phyloP scores from a whole-genome alignment of 2,888 invertebrate species.

The Eupithecia abbreviata region DNA sequence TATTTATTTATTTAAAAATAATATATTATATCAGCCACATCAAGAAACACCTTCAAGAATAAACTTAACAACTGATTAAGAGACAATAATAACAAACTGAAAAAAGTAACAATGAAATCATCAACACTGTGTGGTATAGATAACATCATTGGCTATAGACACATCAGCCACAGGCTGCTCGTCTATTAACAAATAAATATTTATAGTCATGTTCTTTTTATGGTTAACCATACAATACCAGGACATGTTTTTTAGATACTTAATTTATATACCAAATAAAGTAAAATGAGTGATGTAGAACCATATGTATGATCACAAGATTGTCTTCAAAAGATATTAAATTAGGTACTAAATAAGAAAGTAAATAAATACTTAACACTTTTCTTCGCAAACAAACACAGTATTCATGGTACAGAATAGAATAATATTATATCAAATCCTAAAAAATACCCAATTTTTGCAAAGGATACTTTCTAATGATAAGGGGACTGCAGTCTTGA shows the following conservation, averaged over 20 bases:
- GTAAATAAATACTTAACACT: not conserved
- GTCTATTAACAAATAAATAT: too few relatives aligned
- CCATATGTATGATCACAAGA: not conserved
- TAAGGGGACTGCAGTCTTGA: conserved; percentile 68
- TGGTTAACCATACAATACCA: not conserved
- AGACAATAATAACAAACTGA: too few relatives aligned
- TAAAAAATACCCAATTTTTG: not conserved
- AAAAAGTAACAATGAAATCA: too few relatives aligned
- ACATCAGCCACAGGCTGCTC: too few relatives aligned
- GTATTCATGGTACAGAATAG: not conserved
- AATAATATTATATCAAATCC: not conserved
- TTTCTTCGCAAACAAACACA: not conserved
- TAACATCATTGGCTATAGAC: too few relatives aligned
- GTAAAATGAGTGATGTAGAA: not conserved
- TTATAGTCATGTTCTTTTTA: not conserved
- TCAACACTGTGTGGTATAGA: too few relatives aligned
- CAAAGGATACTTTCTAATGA: conserved; percentile 85
- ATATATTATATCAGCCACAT: too few relatives aligned
- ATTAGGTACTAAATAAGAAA: not conserved
- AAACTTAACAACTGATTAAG: too few relatives aligned
- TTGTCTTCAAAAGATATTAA: not conserved
- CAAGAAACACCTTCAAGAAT: too few relatives aligned
- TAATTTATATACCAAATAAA: not conserved
- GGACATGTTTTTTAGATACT: not conserved
- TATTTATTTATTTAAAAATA: too few relatives aligned